Base-by-base conservation (phyloP, 2,797 vertebrate species). In the Staurois parvus region DNA sequence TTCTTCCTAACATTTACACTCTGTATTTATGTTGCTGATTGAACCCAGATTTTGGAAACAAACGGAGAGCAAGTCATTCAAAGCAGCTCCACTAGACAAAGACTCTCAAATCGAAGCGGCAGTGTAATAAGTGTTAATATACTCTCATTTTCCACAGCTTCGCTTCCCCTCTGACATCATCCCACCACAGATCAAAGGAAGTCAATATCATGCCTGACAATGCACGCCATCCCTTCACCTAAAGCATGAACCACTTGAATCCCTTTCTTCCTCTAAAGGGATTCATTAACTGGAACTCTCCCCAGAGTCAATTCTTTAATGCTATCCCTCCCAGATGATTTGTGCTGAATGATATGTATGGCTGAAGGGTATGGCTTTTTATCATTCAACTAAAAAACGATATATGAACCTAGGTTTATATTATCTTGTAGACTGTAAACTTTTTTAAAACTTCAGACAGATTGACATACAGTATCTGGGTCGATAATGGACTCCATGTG, bases 41-140 rank as follows among this genome's bases (percentile, higher is more conserved):
- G 67, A 80, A 70, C 67, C 42, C 78, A 80, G 78, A 70, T 80
- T 70, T 70, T 68, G 76, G 62, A 79, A 3, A 19, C 28, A 26
- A 67, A 28, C 19, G 19, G 15, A 64, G 32, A 78, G 5, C 30
- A 29, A 67, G 32, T 77, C 24, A 40, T 24, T 45, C 64, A 79
- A 9, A 19, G 62, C 76, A 64, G 56, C 29, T 76, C 30, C 42
- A 32, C 19, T 72, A 30, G 45, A 7, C 40, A n/a, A 29, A 32
- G 26, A 13, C 45, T 62, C 26, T 70, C 9, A 32, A 59, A 26
- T 3, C 7, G 13, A 24, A n/a, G 37, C 26, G n/a, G 30, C 30
- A 13, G 67, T 72, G 32, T 56, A 30, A 72, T 72, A 29, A 59
- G 79, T 42, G 69, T 72, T 69, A 70, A 30, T 29, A 30, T 32